Base-by-base conservation (phyloP, 1,140 invertebrate species). In the Limonius californicus region DNA sequence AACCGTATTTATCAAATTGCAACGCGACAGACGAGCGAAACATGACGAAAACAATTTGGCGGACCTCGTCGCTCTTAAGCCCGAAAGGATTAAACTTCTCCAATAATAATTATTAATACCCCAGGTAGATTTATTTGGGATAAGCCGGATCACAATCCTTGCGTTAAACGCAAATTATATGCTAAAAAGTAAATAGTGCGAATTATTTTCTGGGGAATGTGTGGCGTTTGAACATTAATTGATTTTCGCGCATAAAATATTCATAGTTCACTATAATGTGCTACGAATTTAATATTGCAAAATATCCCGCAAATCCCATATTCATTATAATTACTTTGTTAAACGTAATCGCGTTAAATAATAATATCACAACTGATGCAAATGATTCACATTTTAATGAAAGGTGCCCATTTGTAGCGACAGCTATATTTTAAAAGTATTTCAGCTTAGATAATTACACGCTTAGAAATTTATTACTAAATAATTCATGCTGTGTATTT, bases 391-490 rank as follows among this genome's bases (percentile, higher is more conserved):
- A 50, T 50, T 50, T 50, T 27, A 55, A 55, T 14, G 27, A 23
- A 55, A 55, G 54, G 54, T 55, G 54, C 27, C 15, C 54, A 16
- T 55, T 50, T 50, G n/a, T 50, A 50, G 2, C 45, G 3, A 32
- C 27, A 19, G 54, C 27, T 27, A 55, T 55, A 55, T 55, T 55
- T 55, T 27, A 55, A 55, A 16, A 18, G 20, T 50, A 50, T 61
- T 61, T 61, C 50, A 15, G 20, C 16, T 23, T 39, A 19, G 18
- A 23, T 65, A 62, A 65, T 65, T 65, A 65, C 35, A 62, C 32
- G 54, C 27, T 62, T 61, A 45, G 50, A 56, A 59, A 65, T 61
- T 65, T 65, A 65, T 62, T 57, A 61, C 63, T 61, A 54, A 65
- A 62, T 58, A 61, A 19, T 56, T 60, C 21, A 64, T 27, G 57